Percentiles rank a stretch among this genome's conserved stretches.
These are phyloP conservation scores for Pelvicachromis taeniatus DNA, from an alignment of 2,113 vertebrate genomes.

Conservation along the genomic window DNA sequence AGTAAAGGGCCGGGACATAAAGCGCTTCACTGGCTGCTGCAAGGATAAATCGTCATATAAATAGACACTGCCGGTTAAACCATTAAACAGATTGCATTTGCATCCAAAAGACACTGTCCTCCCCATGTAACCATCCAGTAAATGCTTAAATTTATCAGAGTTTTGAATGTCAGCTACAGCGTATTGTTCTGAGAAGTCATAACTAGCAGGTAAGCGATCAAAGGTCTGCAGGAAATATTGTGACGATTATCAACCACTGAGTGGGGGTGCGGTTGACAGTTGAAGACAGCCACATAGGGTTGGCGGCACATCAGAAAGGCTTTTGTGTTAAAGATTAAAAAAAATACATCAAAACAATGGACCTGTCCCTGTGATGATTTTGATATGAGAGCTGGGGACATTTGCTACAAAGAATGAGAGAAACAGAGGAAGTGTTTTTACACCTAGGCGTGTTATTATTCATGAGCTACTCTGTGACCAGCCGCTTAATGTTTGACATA, in stretches of 20 bases:
- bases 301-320: constrained; percentile 24
- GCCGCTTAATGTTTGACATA: background rate
- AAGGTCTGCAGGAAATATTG: constrained; percentile 28
- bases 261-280: constrained; percentile 38
- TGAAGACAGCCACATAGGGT: constrained; percentile 19
- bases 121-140: background rate
- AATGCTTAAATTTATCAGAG: background rate
- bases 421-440: background rate
- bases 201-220: constrained; percentile 27
- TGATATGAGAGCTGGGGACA: constrained; percentile 26
- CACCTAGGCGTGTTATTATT: background rate
- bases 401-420: background rate
- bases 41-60: background rate
- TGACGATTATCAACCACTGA: constrained; percentile 5
- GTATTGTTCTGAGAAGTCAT: background rate
- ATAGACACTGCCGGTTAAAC: background rate
- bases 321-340: constrained; percentile 47
- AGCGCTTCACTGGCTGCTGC: background rate
- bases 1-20: background rate
- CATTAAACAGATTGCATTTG: background rate
- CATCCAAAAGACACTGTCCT: background rate
- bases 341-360: constrained; percentile 19
- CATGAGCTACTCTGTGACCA: background rate
- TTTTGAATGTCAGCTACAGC: background rate
- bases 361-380: constrained; percentile 26